Evolutionary conservation across 2,797 vertebrate species (phyloP), one percentile per base, ranked within the genome.

Genomic region (Carduelis carduelis): DNA sequence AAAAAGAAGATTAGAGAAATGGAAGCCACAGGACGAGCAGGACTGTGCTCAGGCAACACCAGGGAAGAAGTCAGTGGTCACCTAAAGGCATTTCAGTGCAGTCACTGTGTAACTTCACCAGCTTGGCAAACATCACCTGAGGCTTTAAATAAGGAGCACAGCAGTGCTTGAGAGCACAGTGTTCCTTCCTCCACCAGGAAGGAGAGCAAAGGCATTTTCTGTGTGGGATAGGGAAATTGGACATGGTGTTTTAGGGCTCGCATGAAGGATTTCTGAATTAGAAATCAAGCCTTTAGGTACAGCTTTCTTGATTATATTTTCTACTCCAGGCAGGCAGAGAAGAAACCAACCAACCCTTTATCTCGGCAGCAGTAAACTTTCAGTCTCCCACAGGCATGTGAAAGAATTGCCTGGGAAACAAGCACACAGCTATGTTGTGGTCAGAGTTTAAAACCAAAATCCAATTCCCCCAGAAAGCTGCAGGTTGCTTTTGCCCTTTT

Each of bases 401-500:
- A 39, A 76, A 81, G 30, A 75, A 87, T 2, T 72, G 85, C 68
- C 64, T 80, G 74, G 93, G 95, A 89, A 96, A 90, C 64, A 89
- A 66, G 84, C 53, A 68, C 90, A 61, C 86, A 92, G 86, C 80
- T 88, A 85, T 30, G 34, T 24, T 86, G 80, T 39, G 86, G 81
- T 94, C 93, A 96, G 96, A 65, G 87, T 92, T 95, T 74, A 93
- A 96, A 97, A 96, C 87, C 92, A 35, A 96, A 97, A 93, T 81
- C 68, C 76, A 92, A 80, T 80, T 97, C 90, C 89, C 57, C 41
- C 85, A 93, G 83, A 97, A 95, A 84, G 84, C 76, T 93, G 95
- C 93, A 96, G 96, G 96, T 92, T 96, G 83, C 91, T 97, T 96
- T 89, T 96, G 91, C 85, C 96, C 96, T 94, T 97, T 97, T 83